Evolutionary conservation across 2,797 vertebrate genomes (phyloP).

Genomic region (Xiphorhynchus erythropygius): DNA sequence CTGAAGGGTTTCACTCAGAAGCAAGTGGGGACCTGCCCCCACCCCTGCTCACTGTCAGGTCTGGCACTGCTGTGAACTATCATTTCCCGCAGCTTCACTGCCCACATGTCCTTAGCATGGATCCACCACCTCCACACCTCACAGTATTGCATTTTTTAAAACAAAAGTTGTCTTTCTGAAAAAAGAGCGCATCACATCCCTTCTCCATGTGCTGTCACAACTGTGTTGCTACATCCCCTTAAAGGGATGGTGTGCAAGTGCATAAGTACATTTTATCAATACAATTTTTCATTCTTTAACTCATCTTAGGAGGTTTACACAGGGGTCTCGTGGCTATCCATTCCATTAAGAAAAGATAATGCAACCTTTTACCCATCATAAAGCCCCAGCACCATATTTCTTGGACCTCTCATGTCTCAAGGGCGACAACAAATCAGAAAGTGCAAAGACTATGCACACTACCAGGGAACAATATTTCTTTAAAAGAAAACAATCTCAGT

Average conservation of each 20-base stretch:
- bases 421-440: background rate
- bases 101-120: accelerated
- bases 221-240: background rate
- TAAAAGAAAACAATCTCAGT: background rate
- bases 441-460: background rate
- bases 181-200: background rate
- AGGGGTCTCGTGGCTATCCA: background rate
- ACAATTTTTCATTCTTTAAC: background rate
- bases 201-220: background rate
- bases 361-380: background rate
- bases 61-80: background rate
- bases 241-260: background rate
- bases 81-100: background rate
- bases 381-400: background rate
- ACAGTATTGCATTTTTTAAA: accelerated
- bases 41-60: background rate
- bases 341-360: background rate
- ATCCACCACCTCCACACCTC: background rate
- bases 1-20: background rate
- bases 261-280: background rate
- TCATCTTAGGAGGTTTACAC: background rate
- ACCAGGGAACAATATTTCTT: background rate
- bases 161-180: background rate
- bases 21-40: background rate
- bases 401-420: background rate